phyloP scores from a whole-genome alignment of 2,113 vertebrate species.

The Dicerorhinus sumatrensis region DNA sequence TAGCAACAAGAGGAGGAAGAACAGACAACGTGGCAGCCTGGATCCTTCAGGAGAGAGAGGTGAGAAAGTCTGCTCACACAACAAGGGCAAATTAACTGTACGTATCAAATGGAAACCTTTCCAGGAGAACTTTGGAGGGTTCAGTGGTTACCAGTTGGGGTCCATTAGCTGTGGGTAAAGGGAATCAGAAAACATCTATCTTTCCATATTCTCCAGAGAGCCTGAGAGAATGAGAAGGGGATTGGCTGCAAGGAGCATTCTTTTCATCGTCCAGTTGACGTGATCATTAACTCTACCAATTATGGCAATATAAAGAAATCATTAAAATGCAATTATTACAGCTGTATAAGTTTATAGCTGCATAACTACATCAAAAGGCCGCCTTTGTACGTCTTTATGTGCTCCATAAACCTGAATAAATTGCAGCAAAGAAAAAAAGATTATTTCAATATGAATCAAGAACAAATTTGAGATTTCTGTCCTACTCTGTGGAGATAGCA shows the following conservation, averaged over 20 bases:
- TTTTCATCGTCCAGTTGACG: constrained; percentile 41
- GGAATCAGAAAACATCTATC: constrained; percentile 57
- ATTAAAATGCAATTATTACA: constrained; percentile 87
- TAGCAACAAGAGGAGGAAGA: constrained; percentile 37
- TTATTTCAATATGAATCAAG: constrained; percentile 67
- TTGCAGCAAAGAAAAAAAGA: constrained; percentile 70
- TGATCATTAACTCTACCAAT: constrained; percentile 84
- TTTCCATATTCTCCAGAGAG: neutral
- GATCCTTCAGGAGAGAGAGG: constrained; percentile 7
- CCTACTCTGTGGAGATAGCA: neutral
- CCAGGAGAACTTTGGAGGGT: neutral
- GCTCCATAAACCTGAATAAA: constrained; percentile 86
- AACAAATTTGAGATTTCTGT: constrained; percentile 42
- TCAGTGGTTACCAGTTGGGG: neutral
- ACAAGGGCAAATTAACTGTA: constrained; percentile 32
- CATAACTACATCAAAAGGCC: constrained; percentile 82
- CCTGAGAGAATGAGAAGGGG: neutral
- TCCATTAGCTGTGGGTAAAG: neutral
- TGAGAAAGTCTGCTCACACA: constrained; percentile 48
- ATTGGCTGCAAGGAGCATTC: neutral
- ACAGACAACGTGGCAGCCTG: neutral
- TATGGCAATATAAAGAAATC: constrained; percentile 83
- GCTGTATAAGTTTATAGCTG: constrained; percentile 83
- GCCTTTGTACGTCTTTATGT: constrained; percentile 82
- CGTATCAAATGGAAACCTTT: constrained; percentile 26